Evolutionary conservation across 37 sponge, comb jelly and placozoan species (phyloP).

Genomic region (Corticium candelabrum): DNA sequence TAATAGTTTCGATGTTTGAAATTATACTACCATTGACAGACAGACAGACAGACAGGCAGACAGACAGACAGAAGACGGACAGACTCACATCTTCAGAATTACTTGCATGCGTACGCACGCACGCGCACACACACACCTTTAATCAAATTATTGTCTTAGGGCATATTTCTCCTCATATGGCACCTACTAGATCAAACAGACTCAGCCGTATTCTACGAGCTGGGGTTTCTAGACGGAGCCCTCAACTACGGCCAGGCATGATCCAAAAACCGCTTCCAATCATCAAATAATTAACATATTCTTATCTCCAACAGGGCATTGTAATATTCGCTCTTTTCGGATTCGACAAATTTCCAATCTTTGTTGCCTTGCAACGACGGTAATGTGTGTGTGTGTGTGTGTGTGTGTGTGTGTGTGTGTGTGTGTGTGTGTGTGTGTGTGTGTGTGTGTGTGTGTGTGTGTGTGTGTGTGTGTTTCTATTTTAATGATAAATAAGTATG

Average conservation of each 20-base stretch:
- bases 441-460: neutral
- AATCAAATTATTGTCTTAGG: too few species aligned
- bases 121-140: too few species aligned
- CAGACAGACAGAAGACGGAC: too few species aligned
- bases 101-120: too few species aligned
- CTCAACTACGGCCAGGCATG: neutral
- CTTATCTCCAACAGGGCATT: neutral
- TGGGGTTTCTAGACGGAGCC: neutral
- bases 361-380: neutral
- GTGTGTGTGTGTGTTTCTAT: neutral
- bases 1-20: too few species aligned
- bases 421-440: neutral
- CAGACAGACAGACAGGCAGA: too few species aligned
- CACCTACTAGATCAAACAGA: too few species aligned
- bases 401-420: neutral
- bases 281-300: neutral
- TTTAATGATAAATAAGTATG: slow-evolving; percentile 6
- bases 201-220: neutral
- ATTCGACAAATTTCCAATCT: neutral
- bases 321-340: neutral
- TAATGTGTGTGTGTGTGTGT: neutral
- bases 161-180: too few species aligned
- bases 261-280: neutral
- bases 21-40: too few species aligned
- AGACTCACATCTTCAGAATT: too few species aligned